Evolutionary conservation across 2,113 vertebrate species (phyloP).

Genomic region (Xenopus tropicalis): UCB_Xtro_10.0 CM004444.2:121960001-121960500

Average conservation of each 20-base stretch:
- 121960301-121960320: background rate
- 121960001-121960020: too few relatives aligned
- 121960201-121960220: too few relatives aligned
- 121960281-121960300: background rate
- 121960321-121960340: background rate
- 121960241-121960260: background rate
- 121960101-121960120: too few relatives aligned
- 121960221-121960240: background rate
- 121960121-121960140: too few relatives aligned
- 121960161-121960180: too few relatives aligned
- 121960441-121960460: constrained; percentile 24
- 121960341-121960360: constrained; percentile 2
- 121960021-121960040: too few relatives aligned
- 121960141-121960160: too few relatives aligned
- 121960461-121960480: constrained; percentile 8
- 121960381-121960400: constrained; percentile 26
- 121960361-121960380: constrained; percentile 18
- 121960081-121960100: too few relatives aligned
- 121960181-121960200: too few relatives aligned
- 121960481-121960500: background rate
- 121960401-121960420: constrained; percentile 19
- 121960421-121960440: constrained; percentile 8
- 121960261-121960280: background rate
- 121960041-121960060: too few relatives aligned
- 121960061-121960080: too few relatives aligned